Evolutionary conservation across 2,113 vertebrate genomes (phyloP).

Genomic region (Prochilodus magdalenae): DNA sequence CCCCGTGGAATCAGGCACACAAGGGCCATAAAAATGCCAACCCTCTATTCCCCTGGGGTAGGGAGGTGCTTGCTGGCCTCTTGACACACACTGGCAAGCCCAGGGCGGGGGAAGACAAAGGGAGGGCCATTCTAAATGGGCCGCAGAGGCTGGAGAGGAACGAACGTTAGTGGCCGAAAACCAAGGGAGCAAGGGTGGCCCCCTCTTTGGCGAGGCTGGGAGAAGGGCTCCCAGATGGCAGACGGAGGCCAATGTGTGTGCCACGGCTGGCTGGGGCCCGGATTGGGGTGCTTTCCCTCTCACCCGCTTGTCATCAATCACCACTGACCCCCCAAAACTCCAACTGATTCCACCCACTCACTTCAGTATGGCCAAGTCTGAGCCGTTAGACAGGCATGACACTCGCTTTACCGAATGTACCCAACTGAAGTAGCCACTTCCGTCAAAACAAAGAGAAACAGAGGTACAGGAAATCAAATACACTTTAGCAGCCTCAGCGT

Average conservation of each 20-base stretch:
- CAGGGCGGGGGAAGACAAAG: slow-evolving; percentile 38
- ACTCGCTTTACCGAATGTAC: not conserved
- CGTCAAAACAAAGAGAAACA: not conserved
- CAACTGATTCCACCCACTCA: slow-evolving; percentile 11
- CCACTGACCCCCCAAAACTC: slow-evolving; percentile 35
- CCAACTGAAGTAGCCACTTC: not conserved
- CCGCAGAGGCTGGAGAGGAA: slow-evolving; percentile 34
- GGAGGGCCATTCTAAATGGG: slow-evolving; percentile 36
- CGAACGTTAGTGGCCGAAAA: slow-evolving; percentile 12
- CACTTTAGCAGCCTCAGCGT: too few species aligned
- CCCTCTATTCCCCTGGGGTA: slow-evolving; percentile 56
- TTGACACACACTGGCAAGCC: slow-evolving; percentile 61
- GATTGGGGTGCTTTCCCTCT: slow-evolving; percentile 28
- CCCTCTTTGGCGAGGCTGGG: slow-evolving; percentile 46
- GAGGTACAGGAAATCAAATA: not conserved
- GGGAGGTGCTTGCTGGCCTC: slow-evolving; percentile 60
- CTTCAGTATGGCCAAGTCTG: not conserved
- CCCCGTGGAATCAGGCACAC: slow-evolving; percentile 58
- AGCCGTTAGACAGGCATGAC: not conserved
- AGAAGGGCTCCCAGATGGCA: slow-evolving; percentile 60
- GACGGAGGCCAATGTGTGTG: slow-evolving; percentile 48
- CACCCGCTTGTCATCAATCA: slow-evolving; percentile 60
- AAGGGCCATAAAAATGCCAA: slow-evolving; percentile 65
- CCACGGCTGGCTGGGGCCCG: slow-evolving; percentile 48
- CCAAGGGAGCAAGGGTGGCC: slow-evolving; percentile 20